These are phyloP conservation scores for Allobates femoralis DNA, from an alignment of 2,797 vertebrate species.

Conservation along the genomic window DNA sequence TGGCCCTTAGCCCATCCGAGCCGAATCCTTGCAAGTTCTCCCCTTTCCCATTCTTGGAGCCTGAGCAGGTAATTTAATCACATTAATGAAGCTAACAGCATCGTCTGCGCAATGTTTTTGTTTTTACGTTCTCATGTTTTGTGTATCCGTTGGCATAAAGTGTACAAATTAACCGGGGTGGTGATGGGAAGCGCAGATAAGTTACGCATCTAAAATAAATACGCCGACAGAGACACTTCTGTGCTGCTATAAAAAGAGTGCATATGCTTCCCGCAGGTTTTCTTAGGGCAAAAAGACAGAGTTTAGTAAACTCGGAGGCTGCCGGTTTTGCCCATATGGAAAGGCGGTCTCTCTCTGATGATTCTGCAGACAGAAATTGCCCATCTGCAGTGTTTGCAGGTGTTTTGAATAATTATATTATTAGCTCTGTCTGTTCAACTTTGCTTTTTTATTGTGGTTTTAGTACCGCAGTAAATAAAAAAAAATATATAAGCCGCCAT, in stretches of 20 bases:
- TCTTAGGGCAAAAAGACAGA: conserved; percentile 82
- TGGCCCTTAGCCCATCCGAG: not conserved
- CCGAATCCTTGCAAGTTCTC: not conserved
- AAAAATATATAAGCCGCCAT: conserved; percentile 89
- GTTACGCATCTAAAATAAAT: conserved; percentile 82
- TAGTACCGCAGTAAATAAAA: conserved; percentile 84
- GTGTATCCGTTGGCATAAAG: conserved; percentile 58
- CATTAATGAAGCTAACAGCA: conserved; percentile 67
- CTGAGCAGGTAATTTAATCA: conserved; percentile 41
- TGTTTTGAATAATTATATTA: conserved; percentile 99
- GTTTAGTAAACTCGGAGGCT: conserved; percentile 79
- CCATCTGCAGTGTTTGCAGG: conserved; percentile 97
- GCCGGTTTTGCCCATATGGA: conserved; percentile 91
- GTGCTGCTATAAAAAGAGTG: conserved; percentile 82
- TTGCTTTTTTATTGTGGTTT: conserved; percentile 93
- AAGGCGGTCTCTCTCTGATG: conserved; percentile 88
- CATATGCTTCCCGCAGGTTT: conserved; percentile 85
- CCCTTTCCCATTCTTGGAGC: not conserved
- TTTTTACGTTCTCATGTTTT: conserved; percentile 61
- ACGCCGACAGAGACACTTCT: conserved; percentile 76
- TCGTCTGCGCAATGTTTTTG: conserved; percentile 62
- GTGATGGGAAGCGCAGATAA: conserved; percentile 68
- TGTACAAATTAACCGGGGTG: conserved; percentile 67
- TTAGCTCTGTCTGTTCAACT: conserved; percentile 97
- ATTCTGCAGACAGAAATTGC: conserved; percentile 91